Percentiles rank a stretch among this genome's conserved stretches.
Evolutionary conservation across 2,888 invertebrate species (phyloP).

Genomic region (Melieria omissa): DNA sequence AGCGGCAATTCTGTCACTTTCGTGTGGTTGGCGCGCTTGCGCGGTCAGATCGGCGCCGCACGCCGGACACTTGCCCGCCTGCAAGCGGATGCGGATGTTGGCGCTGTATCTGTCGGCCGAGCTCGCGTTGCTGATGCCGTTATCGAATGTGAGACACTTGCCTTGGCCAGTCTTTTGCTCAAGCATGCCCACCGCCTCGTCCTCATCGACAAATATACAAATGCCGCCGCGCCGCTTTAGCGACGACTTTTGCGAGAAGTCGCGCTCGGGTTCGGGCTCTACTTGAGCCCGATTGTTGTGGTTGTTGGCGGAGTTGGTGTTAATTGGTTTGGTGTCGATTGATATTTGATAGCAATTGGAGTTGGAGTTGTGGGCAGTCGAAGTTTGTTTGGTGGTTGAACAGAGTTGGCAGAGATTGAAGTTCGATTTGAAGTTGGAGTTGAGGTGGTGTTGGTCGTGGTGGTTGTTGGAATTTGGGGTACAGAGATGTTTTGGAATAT

Average conservation of each 20-base stretch:
- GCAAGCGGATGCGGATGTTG: conserved; percentile 20
- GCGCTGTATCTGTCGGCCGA: conserved; percentile 11
- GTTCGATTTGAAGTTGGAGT: conserved; percentile 19
- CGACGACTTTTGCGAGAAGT: conserved; percentile 63
- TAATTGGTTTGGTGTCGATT: conserved; percentile 14
- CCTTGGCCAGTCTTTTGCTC: conserved; percentile 55
- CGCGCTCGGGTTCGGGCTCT: conserved; percentile 46
- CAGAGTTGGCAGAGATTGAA: conserved; percentile 2
- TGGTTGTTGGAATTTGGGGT: conserved; percentile 12
- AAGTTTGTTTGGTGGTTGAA: conserved; percentile 21
- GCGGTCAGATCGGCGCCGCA: conserved; percentile 50
- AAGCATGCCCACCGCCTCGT: conserved; percentile 62
- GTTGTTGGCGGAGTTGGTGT: neutral
- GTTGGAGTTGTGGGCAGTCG: conserved; percentile 17
- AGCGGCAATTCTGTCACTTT: conserved; percentile 50
- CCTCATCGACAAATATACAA: conserved; percentile 67
- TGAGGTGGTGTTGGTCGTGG: conserved; percentile 27
- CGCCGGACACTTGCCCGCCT: conserved; percentile 55
- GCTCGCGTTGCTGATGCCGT: conserved; percentile 20
- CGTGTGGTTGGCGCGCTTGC: conserved; percentile 18
- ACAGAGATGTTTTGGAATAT: conserved; percentile 20
- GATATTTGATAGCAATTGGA: neutral
- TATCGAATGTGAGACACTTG: conserved; percentile 43
- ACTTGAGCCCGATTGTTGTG: neutral
- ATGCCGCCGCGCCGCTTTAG: conserved; percentile 66